Base-by-base conservation (phyloP, 2,888 invertebrate species). In the Archaeoteleia sp. region DNA sequence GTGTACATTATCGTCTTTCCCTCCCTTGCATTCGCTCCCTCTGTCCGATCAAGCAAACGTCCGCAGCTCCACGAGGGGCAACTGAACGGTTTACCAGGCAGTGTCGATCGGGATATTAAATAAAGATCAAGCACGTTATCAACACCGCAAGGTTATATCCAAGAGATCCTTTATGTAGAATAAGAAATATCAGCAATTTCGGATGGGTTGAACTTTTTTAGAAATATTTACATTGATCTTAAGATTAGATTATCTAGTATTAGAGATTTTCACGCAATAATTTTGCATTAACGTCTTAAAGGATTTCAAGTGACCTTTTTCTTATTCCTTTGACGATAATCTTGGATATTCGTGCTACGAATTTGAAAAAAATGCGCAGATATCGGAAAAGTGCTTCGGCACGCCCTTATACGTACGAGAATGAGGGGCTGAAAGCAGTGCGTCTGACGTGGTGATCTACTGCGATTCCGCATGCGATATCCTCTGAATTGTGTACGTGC, bases 41-140 rank as follows among this genome's bases (percentile, higher is more conserved):
- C 8, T 9, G 29, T 1, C 29, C 29, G 29, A 29, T 29, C 29
- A 29, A 29, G 29, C 29, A 29, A 9, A 3, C 29, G 29, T 9
- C 29, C n/a, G 9, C 8, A 8, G 29, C 29, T 29, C 9, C 9
- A 29, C 29, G 29, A 66, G 17, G 23, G 54, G 69, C 37, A 48
- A 53, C 67, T 63, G 68, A 67, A 71, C 69, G 69, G 71, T 74
- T 71, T 70, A 67, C 63, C 69, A 66, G 73, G 67, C 61, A 67
- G 61, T 66, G 60, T 66, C 60, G 40, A 74, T 72, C 74, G 58
- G 72, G 76, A 77, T 80, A 78, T 80, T 76, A 76, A 74, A 74
- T 77, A 74, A 75, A 78, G 78, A 78, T 79, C 78, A 76, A 73
- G 57, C 67, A 67, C 8, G 29, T 29, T 29, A 29, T 29, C 9